Evolutionary conservation across 2,888 invertebrate genomes (phyloP), one percentile per base, ranked within the genome.

Genomic region (Harmothoe impar): DNA sequence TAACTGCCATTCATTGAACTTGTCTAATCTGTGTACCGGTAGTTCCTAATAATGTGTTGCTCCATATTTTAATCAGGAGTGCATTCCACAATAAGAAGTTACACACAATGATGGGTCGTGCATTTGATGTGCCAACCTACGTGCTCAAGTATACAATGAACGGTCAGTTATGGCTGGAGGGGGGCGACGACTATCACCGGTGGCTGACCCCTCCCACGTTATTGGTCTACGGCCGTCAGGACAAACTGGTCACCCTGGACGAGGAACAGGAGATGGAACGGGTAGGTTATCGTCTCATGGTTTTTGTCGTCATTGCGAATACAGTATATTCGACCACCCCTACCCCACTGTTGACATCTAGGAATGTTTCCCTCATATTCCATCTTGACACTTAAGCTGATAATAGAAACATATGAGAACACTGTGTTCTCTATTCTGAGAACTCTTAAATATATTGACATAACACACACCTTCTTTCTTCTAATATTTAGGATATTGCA

Each of bases 191-290:
- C 51, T 97, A 97, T 94, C 97, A 97, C 94, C 96, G 97, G 93
- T 96, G 97, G 95, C 97, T 97, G 90, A 96, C 96, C 86, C 96
- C 97, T 89, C 97, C 97, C 3, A 97, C 97, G 5, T 96, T 97
- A 77, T 96, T 97, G 52, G 96, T 97, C 68, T 97, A 97, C 94
- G 97, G 97, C 17, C 95, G 97, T 93, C 96, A 97, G 94, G 97
- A 97, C 95, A 96, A 96, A 92, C 96, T 97, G 91, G 97, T 97
- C 43, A 97, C 97, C n/a, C 96, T 97, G 91, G 97, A 97, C 29
- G 97, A 97, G 94, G 97, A 97, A 95, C 97, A 97, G 94, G 97
- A 97, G 95, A 97, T 97, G 97, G 97, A 97, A 94, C 96, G 97
- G 95, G 97, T 78, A 78, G 31, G 78, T 20, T 20, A 33, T 78